Evolutionary conservation across 2,113 vertebrate genomes (phyloP), one percentile per base, ranked within the genome.

Genomic region (Drymodes brunneopygia): DNA sequence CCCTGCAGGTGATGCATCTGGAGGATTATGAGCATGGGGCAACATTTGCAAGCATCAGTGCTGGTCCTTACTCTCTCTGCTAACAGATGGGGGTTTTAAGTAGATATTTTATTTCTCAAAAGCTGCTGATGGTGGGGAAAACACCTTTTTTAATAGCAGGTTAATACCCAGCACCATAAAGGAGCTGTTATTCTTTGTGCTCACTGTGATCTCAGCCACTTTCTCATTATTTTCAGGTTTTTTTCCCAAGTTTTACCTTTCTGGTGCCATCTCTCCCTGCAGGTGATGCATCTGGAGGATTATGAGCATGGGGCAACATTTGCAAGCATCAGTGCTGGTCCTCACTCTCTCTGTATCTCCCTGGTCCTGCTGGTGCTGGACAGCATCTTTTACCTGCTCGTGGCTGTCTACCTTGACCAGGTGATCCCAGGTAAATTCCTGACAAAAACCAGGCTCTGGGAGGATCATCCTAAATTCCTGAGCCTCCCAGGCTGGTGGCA

Each of bases 211-310:
- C 44, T 78, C 51, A 3, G 36, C 25, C 15, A 4, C 35, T 61
- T 25, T 21, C 45, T 38, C 10, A 1, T 7, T 22, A 9, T 4
- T 33, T 54, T 28, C 1, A 9, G 16, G 10, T 1, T 5, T 8
- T 21, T 35, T 54, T 53, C 27, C n/a, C 8, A 1, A 9, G 20
- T 60, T 92, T 56, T 60, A 18, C n/a, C 33, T 60, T 50, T 25
- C 18, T 15, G 25, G 9, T 45, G 50, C 35, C 40, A 1, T 25
- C 6, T 66, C 3, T 93, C 42, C 21, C 2, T 95, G 56, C 94
- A 99, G 99, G 99, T 99, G 84, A 99, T 99, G 97, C 98, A 99
- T 58, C 98, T 99, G 84, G 99, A 99, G 97, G 99, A 99, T 28
- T 98, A 98, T 65, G 98, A 98, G 40, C 98, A 98, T 28, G 99